Base-by-base conservation (phyloP, 2,888 invertebrate species). In the Drosophila anomelani region DNA sequence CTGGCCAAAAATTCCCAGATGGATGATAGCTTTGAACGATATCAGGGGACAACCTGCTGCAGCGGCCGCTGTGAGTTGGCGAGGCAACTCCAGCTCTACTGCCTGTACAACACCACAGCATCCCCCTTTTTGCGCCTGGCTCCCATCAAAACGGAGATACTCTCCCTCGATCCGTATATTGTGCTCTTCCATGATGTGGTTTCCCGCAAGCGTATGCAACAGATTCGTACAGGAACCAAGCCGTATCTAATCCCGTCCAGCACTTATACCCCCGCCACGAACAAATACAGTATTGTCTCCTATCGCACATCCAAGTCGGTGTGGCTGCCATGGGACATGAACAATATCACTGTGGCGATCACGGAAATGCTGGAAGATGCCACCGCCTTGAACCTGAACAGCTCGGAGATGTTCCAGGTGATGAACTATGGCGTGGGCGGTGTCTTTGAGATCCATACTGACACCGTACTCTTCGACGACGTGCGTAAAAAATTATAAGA, bases 361-460 rank as follows among this genome's bases (percentile, higher is more conserved):
- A 94, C 79, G 94, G 59, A 95, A 95, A 91, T 95, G 97, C 94
- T 97, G 97, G 36, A 12, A 26, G 92, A 93, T 68, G 86, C 94
- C 62, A 94, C 94, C 17, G 94, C 94, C 9, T 88, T 95, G 47
- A 93, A 93, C 34, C 92, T 94, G 91, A 91, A 91, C 5, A 94
- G 94, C 6, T 94, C 94, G 4, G 99, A 99, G 92, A 97, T 98
- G 89, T 93, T 98, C 76, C 99, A 99, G 93, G 97, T 99, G 54
- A 98, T 98, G 78, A 99, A 99, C 93, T 99, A 99, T 92, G 99
- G 99, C n/a, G 96, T 99, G 78, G 99, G 98, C 7, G 99, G 99
- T 0, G 98, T 98, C 92, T 99, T 98, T 92, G 98, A 98, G 90
- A 98, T 98, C 20, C 99, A 99, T 20, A 0, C 0, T 4, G 51